Conservation (phyloP, 2,113 vertebrate species). For the Falco punctatus region DNA sequence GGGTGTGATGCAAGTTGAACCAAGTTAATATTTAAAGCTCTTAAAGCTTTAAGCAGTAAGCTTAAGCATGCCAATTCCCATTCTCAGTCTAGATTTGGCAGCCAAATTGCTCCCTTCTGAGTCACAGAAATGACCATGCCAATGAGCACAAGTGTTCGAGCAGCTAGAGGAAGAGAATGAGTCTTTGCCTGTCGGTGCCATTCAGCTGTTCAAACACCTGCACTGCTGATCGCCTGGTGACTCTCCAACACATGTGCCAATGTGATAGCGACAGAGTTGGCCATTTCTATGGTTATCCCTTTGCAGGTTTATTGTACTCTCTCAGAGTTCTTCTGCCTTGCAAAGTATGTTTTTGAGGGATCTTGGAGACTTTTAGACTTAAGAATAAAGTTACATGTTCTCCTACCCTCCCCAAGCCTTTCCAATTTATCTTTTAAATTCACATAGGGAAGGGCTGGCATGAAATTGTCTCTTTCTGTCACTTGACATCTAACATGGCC, state of each 20-base stretch:
- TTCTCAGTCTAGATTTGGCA: neutral
- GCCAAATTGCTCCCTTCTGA: neutral
- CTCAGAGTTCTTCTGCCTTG: neutral
- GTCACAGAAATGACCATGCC: neutral
- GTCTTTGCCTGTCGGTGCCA: neutral
- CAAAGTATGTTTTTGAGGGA: neutral
- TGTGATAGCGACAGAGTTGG: neutral
- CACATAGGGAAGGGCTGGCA: neutral
- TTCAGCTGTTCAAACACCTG: neutral
- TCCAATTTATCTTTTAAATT: neutral
- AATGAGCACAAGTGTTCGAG: neutral
- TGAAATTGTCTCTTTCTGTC: neutral
- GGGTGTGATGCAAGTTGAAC: neutral
- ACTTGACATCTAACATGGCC: neutral
- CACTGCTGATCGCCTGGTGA: neutral
- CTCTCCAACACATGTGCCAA: neutral
- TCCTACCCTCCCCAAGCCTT: neutral
- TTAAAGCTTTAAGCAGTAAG: neutral
- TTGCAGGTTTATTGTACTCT: neutral
- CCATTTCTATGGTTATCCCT: neutral
- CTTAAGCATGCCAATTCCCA: neutral
- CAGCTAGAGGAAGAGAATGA: neutral
- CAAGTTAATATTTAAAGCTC: neutral
- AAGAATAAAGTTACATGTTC: neutral
- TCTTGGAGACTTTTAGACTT: neutral